Evolutionary conservation across 2,797 vertebrate genomes (phyloP).

Genomic region (Poeciliopsis paucimaculata): DNA sequence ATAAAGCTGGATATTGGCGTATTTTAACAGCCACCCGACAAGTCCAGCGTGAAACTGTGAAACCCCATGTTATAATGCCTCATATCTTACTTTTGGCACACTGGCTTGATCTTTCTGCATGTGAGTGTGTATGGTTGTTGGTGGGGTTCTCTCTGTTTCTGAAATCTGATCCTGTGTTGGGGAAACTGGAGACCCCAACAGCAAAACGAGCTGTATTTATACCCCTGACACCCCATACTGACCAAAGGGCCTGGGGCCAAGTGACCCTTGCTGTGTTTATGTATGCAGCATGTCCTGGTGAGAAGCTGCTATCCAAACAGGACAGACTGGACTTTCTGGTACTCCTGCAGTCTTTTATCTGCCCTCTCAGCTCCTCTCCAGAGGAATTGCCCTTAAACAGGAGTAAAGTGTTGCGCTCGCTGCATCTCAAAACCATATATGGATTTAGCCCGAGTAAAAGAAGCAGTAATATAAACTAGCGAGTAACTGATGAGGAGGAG

Average conservation of each 20-base stretch:
- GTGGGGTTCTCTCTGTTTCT: conserved; percentile 20
- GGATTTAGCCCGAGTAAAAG: conserved; percentile 55
- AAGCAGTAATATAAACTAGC: conserved; percentile 66
- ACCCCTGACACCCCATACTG: conserved; percentile 29
- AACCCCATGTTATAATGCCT: background rate
- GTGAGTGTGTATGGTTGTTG: conserved; percentile 7
- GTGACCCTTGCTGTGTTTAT: conserved; percentile 16
- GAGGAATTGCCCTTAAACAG: conserved; percentile 73
- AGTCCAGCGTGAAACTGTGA: conserved; percentile 1
- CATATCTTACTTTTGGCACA: background rate
- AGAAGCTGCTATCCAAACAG: conserved; percentile 33
- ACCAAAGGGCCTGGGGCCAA: conserved; percentile 23
- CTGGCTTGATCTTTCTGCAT: background rate
- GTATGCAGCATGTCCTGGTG: conserved; percentile 21
- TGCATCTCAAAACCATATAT: conserved; percentile 70
- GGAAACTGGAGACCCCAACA: conserved; percentile 56
- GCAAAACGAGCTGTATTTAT: conserved; percentile 60
- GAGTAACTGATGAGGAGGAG: conserved; percentile 45
- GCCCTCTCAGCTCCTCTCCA: conserved; percentile 18
- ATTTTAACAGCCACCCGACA: conserved; percentile 18
- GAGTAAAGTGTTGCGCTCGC: conserved; percentile 44
- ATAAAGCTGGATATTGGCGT: background rate
- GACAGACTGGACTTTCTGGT: conserved; percentile 45
- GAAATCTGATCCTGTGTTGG: conserved; percentile 34
- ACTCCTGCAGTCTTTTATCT: conserved; percentile 18